phyloP scores from a whole-genome alignment of 2,888 invertebrate species.

The Gastrophysa polygoni region DNA sequence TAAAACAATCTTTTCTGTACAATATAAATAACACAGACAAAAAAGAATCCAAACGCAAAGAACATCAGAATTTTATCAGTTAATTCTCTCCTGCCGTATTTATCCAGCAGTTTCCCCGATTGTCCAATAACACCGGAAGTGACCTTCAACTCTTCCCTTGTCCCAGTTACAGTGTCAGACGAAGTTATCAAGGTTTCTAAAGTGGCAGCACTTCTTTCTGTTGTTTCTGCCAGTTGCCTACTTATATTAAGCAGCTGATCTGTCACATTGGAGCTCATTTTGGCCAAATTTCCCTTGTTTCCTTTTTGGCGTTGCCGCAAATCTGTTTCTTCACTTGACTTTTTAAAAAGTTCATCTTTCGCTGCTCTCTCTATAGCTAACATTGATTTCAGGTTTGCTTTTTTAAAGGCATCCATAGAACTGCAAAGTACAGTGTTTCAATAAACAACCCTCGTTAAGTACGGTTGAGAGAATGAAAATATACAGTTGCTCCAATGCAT shows the following conservation, averaged over 20 bases:
- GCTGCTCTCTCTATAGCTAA: conserved; percentile 78
- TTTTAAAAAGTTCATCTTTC: conserved; percentile 71
- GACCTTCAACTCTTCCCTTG: conserved; percentile 80
- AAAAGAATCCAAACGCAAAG: conserved; percentile 86
- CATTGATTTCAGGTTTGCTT: conserved; percentile 80
- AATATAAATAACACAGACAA: conserved; percentile 91
- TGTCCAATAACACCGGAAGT: conserved; percentile 88
- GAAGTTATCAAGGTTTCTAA: conserved; percentile 77
- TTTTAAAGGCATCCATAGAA: conserved; percentile 76
- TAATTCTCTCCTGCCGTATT: conserved; percentile 92
- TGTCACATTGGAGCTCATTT: conserved; percentile 79
- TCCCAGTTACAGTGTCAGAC: conserved; percentile 72
- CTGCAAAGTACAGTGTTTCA: conserved; percentile 61
- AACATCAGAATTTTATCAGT: conserved; percentile 92
- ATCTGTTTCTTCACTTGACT: conserved; percentile 61
- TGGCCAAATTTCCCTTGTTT: conserved; percentile 69
- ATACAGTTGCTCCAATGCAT: not conserved
- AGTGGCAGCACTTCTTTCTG: conserved; percentile 84
- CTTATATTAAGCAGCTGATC: conserved; percentile 86
- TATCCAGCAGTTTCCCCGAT: conserved; percentile 89
- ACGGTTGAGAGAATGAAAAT: no score
- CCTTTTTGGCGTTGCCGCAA: conserved; percentile 69
- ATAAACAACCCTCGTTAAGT: no score
- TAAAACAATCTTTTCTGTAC: conserved; percentile 87
- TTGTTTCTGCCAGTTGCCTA: conserved; percentile 84